Percentiles rank a stretch among this genome's conserved stretches.
phyloP scores from a whole-genome alignment of 2,888 invertebrate genomes.

The Agrotis ipsilon region DNA sequence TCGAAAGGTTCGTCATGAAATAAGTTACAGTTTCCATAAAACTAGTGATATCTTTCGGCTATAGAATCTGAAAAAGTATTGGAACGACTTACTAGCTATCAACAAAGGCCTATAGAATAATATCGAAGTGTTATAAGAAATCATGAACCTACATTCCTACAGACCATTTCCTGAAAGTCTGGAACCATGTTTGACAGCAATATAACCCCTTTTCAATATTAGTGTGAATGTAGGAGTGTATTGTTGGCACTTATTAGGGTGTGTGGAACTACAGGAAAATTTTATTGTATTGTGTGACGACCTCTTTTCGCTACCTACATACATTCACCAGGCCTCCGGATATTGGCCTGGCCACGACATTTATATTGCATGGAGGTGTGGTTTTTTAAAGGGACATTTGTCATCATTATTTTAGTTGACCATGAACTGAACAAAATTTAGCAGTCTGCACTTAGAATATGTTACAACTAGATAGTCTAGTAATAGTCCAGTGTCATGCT shows the following conservation, averaged over 20 bases:
- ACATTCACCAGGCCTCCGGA: slow-evolving; percentile 22
- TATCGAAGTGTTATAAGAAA: background rate
- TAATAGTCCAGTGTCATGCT: background rate
- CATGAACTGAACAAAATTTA: background rate
- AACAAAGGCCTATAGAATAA: background rate
- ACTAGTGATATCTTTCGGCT: background rate
- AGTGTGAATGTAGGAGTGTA: slow-evolving; percentile 21
- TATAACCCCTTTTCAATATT: slow-evolving; percentile 30
- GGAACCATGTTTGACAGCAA: slow-evolving; percentile 16
- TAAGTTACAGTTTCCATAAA: background rate
- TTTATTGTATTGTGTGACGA: slow-evolving; percentile 27
- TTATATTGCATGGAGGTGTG: background rate
- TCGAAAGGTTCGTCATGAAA: background rate
- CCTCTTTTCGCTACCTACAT: background rate
- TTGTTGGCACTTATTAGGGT: slow-evolving; percentile 36
- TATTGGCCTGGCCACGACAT: background rate
- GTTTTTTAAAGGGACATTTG: slow-evolving; percentile 7
- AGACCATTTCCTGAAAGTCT: slow-evolving; percentile 7
- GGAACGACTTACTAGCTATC: background rate
- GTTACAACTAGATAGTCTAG: too few species aligned
- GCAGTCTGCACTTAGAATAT: too few species aligned
- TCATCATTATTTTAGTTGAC: background rate
- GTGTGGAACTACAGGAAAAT: slow-evolving; percentile 20
- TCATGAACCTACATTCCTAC: background rate
- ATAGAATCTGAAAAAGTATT: background rate